Evolutionary conservation across 2,888 invertebrate genomes (phyloP), one percentile per base, ranked within the genome.

Genomic region (Neoaliturus tenellus): DNA sequence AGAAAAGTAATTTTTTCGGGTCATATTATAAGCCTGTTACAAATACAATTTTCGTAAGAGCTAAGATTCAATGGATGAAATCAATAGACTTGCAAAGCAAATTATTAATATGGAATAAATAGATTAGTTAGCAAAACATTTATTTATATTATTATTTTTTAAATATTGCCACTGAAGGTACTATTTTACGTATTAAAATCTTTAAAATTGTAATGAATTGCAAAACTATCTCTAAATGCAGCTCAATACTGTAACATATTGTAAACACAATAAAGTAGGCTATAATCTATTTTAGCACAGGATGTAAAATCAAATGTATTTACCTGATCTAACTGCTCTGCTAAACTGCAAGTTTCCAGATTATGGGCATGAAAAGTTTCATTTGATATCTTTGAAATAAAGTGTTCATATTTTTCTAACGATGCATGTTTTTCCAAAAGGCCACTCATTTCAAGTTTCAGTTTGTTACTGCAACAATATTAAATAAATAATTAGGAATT

Each of bases 241-340:
- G 48, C 48, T 4, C 17, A 48, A 48, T 48, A 41, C 41, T 14
- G 14, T 41, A n/a, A 48, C n/a, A 48, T 48, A 14, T n/a, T n/a
- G 17, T 48, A 3, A 4, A 48, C 10, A 48, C 6, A n/a, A 48
- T 48, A n/a, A 41, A 41, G 8, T 41, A 10, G 6, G 41, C 14
- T 41, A 41, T 10, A 41, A 41, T 41, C 6, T 41, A 6, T 41
- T 10, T 41, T 41, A 41, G 14, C 14, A 10, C 41, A 10, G 14
- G 6, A 6, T 41, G 8, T 41, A 10, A 41, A 41, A 41, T 41
- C 20, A n/a, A n/a, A n/a, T n/a, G n/a, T n/a, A n/a, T 55, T 84
- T 69, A 87, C 86, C 84, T 87, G 94, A 86, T 96, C 94, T 81
- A 97, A 91, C 89, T 97, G 95, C 73, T 94, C 92, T 86, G 94